phyloP scores from a whole-genome alignment of 2,797 vertebrate genomes.

The Bovichtus diacanthus region DNA sequence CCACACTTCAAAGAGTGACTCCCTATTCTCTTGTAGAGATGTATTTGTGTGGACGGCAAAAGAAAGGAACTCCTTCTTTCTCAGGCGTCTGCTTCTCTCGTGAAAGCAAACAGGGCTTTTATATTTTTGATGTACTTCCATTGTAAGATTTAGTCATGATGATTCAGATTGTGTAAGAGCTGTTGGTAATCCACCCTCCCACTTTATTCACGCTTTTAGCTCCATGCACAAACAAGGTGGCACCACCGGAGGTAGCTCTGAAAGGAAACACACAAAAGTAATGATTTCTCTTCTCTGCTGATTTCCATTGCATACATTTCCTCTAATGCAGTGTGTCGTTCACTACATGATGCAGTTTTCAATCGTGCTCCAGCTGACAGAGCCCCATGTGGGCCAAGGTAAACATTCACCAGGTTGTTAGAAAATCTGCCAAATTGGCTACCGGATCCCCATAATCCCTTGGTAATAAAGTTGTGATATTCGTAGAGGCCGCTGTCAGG shows the following conservation, averaged over 20 bases:
- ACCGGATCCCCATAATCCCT: slow-evolving; percentile 78
- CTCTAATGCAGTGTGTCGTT: slow-evolving; percentile 51
- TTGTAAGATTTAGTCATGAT: slow-evolving; percentile 47
- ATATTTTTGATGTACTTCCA: slow-evolving; percentile 25
- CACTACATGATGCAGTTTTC: slow-evolving; percentile 42
- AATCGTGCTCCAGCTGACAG: slow-evolving; percentile 60
- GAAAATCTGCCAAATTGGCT: slow-evolving; percentile 78
- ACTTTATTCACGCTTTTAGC: slow-evolving; percentile 58
- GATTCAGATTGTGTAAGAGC: slow-evolving; percentile 56
- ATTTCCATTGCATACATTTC: slow-evolving; percentile 1
- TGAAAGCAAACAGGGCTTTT: slow-evolving; percentile 7
- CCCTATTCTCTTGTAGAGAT: not conserved
- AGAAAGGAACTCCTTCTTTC: not conserved
- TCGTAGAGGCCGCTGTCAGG: slow-evolving; percentile 73
- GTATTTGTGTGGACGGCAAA: slow-evolving; percentile 1
- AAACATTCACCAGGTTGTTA: slow-evolving; percentile 76
- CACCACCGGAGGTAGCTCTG: slow-evolving; percentile 20
- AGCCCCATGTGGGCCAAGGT: slow-evolving; percentile 77
- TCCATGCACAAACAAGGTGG: slow-evolving; percentile 52
- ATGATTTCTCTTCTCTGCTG: not conserved
- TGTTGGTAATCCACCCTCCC: slow-evolving; percentile 52
- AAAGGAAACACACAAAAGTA: slow-evolving; percentile 16
- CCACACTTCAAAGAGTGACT: not conserved
- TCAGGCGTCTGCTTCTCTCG: slow-evolving; percentile 7
- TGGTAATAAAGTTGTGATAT: slow-evolving; percentile 77